A percentile compares a stretch with the other conserved stretches of the same genome.
Conservation (phyloP, 1,140 invertebrate species). For the Acyrthosiphon pisum region DNA sequence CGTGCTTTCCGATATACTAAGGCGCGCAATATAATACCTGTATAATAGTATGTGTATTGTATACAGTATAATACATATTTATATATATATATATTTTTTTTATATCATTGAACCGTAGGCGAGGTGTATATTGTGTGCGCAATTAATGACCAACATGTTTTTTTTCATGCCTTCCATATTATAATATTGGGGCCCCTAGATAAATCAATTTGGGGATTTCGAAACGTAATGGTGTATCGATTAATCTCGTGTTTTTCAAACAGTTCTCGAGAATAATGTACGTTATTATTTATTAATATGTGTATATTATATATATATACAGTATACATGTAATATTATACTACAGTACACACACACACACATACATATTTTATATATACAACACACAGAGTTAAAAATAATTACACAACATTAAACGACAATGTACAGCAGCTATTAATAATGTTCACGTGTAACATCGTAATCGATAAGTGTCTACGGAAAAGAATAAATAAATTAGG, state of each 20-base stretch:
- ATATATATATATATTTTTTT: neutral
- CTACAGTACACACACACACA: neutral
- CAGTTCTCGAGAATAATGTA: slow-evolving; percentile 8
- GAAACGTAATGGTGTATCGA: slow-evolving; percentile 27
- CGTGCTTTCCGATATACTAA: neutral
- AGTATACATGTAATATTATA: too few relatives aligned
- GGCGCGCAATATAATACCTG: neutral
- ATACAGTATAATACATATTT: neutral
- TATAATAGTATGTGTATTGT: neutral
- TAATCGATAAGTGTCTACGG: slow-evolving; percentile 6
- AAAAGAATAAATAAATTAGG: neutral
- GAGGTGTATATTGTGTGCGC: neutral
- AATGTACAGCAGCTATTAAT: neutral
- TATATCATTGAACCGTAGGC: neutral
- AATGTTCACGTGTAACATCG: slow-evolving; percentile 12
- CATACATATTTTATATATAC: neutral
- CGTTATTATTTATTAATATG: neutral
- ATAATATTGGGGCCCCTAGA: slow-evolving; percentile 7
- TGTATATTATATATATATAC: neutral
- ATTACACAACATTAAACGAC: slow-evolving; percentile 12
- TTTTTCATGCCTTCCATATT: neutral
- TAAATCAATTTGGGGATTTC: slow-evolving; percentile 40
- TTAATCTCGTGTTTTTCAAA: neutral
- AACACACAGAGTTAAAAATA: neutral
- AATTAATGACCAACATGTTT: slow-evolving; percentile 20